Evolutionary conservation across 2,797 vertebrate genomes (phyloP), one percentile per base, ranked within the genome.

Genomic region (Thaleichthys pacificus): DNA sequence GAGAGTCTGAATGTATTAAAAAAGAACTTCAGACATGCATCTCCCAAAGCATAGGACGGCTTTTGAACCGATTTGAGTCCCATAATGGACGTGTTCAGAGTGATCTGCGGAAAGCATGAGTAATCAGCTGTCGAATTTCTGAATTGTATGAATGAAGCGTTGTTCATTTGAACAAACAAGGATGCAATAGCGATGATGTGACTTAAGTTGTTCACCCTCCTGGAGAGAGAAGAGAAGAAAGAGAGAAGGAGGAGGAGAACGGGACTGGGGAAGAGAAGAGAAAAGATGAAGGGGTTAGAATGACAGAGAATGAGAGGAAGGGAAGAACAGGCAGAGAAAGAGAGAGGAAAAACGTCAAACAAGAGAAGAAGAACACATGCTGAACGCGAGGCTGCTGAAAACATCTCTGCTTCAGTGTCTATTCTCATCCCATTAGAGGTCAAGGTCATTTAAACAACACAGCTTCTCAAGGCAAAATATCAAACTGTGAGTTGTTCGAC

Each of bases 31-130:
- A 62, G 54, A 22, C 30, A 57, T 32, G 30, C 61, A 7, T 67
- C 61, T 69, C 66, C 69, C 66, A n/a, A 64, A 66, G 61, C 38
- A 8, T 47, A 60, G 54, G 54, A 66, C 51, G 61, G 62, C 72
- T 51, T 69, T 62, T 65, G 69, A 74, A 72, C 71, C 42, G 32
- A 68, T 72, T 71, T 64, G 64, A 66, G 66, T 47, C 60, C 15
- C 65, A 19, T 22, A 17, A 67, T 21, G 64, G 28, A 21, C 30
- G 26, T 71, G 26, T 42, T 66, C 32, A 47, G 61, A 51, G 75
- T 72, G 51, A 73, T 77, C 70, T 58, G 72, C 22, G 58, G 60
- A 70, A 76, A 78, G 70, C 71, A 75, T 81, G 76, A 68, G 72
- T 65, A 71, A 71, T 77, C 73, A 70, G 35, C 3, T 7, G 21